A percentile compares a stretch with the other conserved stretches of the same genome.
These are phyloP conservation scores for Pristionchus japonicus DNA, from an alignment of 2,888 invertebrate genomes.

Conservation along the genomic window DNA sequence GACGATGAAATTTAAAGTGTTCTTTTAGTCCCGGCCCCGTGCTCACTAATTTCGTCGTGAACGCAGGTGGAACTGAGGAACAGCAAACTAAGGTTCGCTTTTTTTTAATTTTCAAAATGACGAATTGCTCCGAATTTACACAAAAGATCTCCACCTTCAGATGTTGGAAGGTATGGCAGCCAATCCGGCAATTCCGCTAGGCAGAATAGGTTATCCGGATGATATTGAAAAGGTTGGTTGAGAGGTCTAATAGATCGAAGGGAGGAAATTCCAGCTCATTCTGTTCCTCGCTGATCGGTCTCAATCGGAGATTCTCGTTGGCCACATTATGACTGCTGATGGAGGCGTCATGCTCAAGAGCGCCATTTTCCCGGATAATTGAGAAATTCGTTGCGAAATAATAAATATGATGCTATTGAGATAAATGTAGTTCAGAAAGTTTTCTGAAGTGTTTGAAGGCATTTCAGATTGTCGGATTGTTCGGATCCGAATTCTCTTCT, in stretches of 20 bases:
- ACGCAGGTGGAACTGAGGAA: not conserved
- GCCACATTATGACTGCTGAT: not conserved
- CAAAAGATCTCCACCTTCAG: not conserved
- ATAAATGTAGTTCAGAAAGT: too few relatives aligned
- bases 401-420: too few relatives aligned
- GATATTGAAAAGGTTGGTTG: not conserved
- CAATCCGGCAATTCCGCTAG: not conserved
- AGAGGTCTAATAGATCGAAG: not conserved
- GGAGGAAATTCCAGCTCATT: not conserved
- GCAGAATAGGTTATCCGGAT: not conserved
- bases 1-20: too few relatives aligned
- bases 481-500: too few relatives aligned
- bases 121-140: too few relatives aligned
- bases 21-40: not conserved
- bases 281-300: not conserved
- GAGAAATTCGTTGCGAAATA: not conserved
- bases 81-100: not conserved
- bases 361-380: not conserved
- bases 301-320: not conserved
- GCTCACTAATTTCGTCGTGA: not conserved
- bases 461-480: too few relatives aligned
- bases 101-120: not conserved
- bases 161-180: not conserved
- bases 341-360: not conserved
- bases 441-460: too few relatives aligned